These are phyloP conservation scores for Monopterus albus DNA, from an alignment of 2,113 vertebrate species.

Conservation along the genomic window DNA sequence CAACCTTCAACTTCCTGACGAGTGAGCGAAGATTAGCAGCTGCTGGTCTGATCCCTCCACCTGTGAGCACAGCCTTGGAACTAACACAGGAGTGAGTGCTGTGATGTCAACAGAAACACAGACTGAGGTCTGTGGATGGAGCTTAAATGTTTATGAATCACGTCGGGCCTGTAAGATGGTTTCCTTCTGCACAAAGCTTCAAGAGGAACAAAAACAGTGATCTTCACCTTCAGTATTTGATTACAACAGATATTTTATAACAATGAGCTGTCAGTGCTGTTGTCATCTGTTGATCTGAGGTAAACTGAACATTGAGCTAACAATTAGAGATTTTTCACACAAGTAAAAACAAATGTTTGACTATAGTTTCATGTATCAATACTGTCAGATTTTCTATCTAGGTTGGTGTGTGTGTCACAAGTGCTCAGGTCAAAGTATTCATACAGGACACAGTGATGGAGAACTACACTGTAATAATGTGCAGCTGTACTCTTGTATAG, in stretches of 20 bases:
- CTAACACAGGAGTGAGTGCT: constrained; percentile 31
- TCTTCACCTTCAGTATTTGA: not conserved
- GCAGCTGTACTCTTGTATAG: constrained; percentile 12
- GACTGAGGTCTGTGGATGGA: constrained; percentile 17
- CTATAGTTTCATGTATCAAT: not conserved
- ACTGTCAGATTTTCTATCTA: not conserved
- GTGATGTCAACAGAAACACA: not conserved
- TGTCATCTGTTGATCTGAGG: not conserved
- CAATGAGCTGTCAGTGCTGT: no score
- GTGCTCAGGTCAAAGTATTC: not conserved
- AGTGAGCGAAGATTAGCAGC: constrained; percentile 86
- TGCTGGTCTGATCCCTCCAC: constrained; percentile 91
- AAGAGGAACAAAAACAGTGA: constrained; percentile 1
- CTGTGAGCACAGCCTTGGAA: constrained; percentile 52
- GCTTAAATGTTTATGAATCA: not conserved
- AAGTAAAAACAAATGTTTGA: not conserved
- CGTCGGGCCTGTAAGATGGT: not conserved
- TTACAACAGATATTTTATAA: no score
- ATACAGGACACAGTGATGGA: not conserved
- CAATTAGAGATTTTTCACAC: not conserved
- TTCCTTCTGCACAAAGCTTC: not conserved
- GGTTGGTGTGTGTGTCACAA: not conserved
- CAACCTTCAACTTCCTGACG: constrained; percentile 94
- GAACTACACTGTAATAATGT: constrained; percentile 11
- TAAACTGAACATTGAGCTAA: not conserved